Evolutionary conservation across 2,797 vertebrate species (phyloP).

Genomic region (Thamnophis elegans): DNA sequence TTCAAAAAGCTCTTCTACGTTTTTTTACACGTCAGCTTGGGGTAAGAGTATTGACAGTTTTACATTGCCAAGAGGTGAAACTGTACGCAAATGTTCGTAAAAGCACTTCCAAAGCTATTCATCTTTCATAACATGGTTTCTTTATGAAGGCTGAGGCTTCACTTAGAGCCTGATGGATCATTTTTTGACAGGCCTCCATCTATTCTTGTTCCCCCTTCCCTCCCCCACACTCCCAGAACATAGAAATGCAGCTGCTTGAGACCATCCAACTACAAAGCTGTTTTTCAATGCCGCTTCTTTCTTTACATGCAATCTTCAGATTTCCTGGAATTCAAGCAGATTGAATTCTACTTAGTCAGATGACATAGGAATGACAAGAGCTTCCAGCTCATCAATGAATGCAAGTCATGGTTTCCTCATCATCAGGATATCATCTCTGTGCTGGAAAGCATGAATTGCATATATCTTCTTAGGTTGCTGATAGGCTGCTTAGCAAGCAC

Average conservation of each 20-base stretch:
- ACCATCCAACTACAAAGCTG: conserved; percentile 5
- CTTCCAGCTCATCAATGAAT: background rate
- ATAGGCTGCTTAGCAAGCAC: background rate
- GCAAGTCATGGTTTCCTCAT: conserved; percentile 22
- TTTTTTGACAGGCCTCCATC: conserved; percentile 67
- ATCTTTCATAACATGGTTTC: conserved; percentile 72
- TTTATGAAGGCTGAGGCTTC: conserved; percentile 67
- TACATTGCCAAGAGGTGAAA: conserved; percentile 68
- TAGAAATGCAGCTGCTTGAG: conserved; percentile 39
- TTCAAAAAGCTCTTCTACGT: conserved; percentile 49
- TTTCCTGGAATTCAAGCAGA: conserved; percentile 10
- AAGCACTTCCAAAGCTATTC: conserved; percentile 71
- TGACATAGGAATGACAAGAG: background rate
- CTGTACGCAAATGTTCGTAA: conserved; percentile 69
- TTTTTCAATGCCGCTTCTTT: conserved; percentile 1
- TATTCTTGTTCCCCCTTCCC: conserved; percentile 57
- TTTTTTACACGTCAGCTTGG: conserved; percentile 59
- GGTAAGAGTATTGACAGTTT: conserved; percentile 50
- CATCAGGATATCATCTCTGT: background rate
- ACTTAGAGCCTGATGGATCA: conserved; percentile 65
- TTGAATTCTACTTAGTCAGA: background rate
- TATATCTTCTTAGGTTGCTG: background rate
- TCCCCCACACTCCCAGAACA: conserved; percentile 13
- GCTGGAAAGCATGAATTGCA: background rate
- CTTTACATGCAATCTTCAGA: background rate